Evolutionary conservation across 2,888 invertebrate species (phyloP), one percentile per base, ranked within the genome.

Genomic region (Spodoptera exigua): DNA sequence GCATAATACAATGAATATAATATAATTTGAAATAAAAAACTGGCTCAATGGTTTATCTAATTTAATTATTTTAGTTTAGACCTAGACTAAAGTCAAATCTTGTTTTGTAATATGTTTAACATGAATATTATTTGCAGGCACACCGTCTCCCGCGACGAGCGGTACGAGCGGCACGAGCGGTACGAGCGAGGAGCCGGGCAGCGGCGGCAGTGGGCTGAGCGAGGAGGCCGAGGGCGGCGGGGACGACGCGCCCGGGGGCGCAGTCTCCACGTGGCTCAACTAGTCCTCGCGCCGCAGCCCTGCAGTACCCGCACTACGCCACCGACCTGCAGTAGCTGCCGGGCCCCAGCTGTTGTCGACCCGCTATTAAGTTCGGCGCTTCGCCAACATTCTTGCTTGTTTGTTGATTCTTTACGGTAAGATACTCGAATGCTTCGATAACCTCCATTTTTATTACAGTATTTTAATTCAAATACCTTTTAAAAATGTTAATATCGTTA

Each of bases 351-450:
- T 46, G 81, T 83, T 83, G 85, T 84, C 84, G 88, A 90, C 83
- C 82, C 89, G 91, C 91, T 90, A 91, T 91, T 91, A 88, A 92
- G 91, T 92, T 92, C 82, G 91, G 90, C 92, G 90, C 86, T 89
- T 89, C 86, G 89, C 89, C 89, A 88, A 81, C 86, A 61, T 61
- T 44, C 36, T n/a, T 17, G 51, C 40, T 55, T 55, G 0, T 44
- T 43, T 39, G 27, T 54, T 56, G 61, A 68, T 67, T 67, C 43
- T 37, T 9, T 3, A n/a, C 14, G n/a, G 43, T 2, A n/a, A 44
- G 14, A 18, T 21, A 58, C 69, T 68, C 58, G 32, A 63, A 63
- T 57, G 58, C 45, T 53, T 7, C 7, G 27, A 27, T 27, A 27
- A 27, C 27, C 27, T 27, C 27, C 27, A 7, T 27, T 27, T 27